Percentiles rank a stretch among this genome's conserved stretches.
These are phyloP conservation scores for Nomia melanderi DNA, from an alignment of 1,140 invertebrate species.

Conservation along the genomic window DNA sequence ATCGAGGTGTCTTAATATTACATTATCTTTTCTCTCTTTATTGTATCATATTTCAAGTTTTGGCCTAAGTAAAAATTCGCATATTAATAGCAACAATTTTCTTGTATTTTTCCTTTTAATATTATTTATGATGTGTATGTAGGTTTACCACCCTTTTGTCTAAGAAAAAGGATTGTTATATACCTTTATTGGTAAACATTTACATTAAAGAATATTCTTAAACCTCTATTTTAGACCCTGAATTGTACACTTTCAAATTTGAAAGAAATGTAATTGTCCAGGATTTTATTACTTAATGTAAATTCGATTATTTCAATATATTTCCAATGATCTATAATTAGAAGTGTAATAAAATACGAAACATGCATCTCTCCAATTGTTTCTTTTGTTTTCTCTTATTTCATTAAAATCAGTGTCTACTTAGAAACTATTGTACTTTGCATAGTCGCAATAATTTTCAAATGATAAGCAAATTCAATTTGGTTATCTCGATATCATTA, in stretches of 20 bases:
- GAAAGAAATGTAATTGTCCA: not conserved
- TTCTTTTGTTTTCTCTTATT: not conserved
- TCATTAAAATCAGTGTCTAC: not conserved
- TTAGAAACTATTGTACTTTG: not conserved
- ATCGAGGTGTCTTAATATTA: not conserved
- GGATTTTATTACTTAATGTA: not conserved
- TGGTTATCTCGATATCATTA: not conserved
- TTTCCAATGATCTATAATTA: not conserved
- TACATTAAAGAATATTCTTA: not conserved
- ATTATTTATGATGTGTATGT: not conserved
- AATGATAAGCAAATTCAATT: not conserved
- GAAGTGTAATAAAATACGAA: not conserved
- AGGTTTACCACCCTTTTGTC: too few species aligned
- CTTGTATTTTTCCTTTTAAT: not conserved
- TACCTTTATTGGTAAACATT: not conserved
- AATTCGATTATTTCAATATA: not conserved
- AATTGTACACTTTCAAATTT: too few species aligned
- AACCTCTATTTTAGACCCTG: constrained; percentile 6
- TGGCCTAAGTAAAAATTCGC: not conserved
- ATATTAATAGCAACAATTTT: not conserved
- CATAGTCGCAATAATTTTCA: not conserved
- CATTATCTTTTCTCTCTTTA: not conserved
- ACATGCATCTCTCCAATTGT: too few species aligned
- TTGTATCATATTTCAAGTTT: not conserved
- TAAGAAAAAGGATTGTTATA: not conserved